These are phyloP conservation scores for Sparidentex hasta DNA, from an alignment of 2,797 vertebrate genomes.

Conservation along the genomic window DNA sequence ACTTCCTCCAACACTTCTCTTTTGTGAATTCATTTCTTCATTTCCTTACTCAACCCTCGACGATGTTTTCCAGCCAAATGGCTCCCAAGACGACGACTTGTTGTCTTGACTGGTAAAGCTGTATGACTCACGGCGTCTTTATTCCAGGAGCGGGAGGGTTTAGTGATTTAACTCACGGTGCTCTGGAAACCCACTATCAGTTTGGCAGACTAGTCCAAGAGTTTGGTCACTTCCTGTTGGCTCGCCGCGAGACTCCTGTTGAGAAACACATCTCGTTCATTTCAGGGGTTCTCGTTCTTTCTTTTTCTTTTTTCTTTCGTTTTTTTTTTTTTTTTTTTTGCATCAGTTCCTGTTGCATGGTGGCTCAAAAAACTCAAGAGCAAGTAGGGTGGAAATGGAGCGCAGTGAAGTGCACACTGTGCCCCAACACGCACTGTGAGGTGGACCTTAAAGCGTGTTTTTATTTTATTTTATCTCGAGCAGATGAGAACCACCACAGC, in stretches of 20 bases:
- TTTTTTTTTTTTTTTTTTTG: slow-evolving; percentile 9
- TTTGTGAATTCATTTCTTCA: background rate
- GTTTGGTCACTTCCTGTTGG: slow-evolving; percentile 70
- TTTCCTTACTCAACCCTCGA: too few relatives aligned
- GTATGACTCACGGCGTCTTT: background rate
- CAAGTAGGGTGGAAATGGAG: background rate
- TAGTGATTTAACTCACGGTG: background rate
- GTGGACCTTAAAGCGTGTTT: background rate
- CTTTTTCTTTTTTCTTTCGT: too few relatives aligned
- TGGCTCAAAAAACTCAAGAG: background rate
- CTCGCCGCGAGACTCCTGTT: slow-evolving; percentile 50
- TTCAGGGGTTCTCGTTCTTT: too few relatives aligned
- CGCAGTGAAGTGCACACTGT: background rate
- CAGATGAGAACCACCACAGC: background rate
- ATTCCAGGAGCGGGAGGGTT: too few relatives aligned
- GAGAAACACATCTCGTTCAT: slow-evolving; percentile 63
- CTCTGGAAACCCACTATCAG: background rate
- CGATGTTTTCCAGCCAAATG: background rate
- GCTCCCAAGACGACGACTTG: background rate
- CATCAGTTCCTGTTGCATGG: slow-evolving; percentile 75
- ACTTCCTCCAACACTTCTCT: background rate
- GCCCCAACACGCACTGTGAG: background rate
- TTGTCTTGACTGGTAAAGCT: rapidly evolving
- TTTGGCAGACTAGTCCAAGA: background rate
- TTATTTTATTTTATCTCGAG: background rate